Conservation (phyloP, 2,888 invertebrate genomes). For the Quadroppia sp. region DNA sequence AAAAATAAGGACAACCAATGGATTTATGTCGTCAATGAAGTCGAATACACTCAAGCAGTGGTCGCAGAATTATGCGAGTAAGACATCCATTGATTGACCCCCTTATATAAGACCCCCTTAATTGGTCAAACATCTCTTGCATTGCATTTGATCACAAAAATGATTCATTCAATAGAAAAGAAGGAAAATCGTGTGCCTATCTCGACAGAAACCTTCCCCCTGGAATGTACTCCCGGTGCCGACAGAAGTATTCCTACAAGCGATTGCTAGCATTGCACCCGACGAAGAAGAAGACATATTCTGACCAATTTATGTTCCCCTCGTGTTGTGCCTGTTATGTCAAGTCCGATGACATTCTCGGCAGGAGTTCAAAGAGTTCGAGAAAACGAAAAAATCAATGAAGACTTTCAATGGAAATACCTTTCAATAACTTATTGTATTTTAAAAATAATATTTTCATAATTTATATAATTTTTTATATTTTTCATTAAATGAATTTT, state of each 20-base stretch:
- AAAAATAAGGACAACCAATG: constrained; percentile 47
- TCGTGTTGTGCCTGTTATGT: constrained; percentile 69
- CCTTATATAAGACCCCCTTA: no score
- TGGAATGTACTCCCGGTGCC: constrained; percentile 58
- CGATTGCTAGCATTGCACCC: constrained; percentile 58
- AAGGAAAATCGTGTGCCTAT: constrained; percentile 56
- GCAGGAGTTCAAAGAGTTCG: not conserved
- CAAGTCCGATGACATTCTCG: constrained; percentile 42
- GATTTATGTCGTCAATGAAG: constrained; percentile 47
- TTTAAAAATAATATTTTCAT: no score
- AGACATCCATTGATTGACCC: constrained; percentile 30
- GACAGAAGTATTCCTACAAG: constrained; percentile 61
- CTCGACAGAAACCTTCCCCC: constrained; percentile 55
- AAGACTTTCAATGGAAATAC: no score
- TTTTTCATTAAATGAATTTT: no score
- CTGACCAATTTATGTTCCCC: constrained; percentile 59
- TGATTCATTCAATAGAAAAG: constrained; percentile 51
- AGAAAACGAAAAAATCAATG: not conserved
- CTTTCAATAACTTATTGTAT: no score
- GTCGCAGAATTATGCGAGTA: constrained; percentile 48
- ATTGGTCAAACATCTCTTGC: no score
- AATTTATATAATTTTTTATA: no score
- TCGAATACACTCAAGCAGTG: constrained; percentile 47
- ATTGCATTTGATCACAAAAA: not conserved
- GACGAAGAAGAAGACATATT: constrained; percentile 49